Percentiles rank a stretch among this genome's conserved stretches.
Conservation (phyloP, 2,797 vertebrate species). For the Crossoptilon crossoptilon region DNA sequence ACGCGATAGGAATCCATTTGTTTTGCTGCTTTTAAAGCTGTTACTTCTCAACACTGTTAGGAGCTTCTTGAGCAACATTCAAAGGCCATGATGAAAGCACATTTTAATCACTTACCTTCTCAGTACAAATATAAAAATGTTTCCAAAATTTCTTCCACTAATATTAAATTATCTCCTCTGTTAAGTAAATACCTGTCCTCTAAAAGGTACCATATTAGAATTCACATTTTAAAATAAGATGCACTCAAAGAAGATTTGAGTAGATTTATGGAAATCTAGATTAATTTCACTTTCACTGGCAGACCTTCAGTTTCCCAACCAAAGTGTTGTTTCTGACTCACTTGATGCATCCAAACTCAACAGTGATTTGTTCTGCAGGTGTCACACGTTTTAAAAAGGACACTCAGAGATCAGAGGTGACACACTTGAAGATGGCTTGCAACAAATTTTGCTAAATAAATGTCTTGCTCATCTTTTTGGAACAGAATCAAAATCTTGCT, state of each 20-base stretch:
- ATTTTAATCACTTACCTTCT: slow-evolving; percentile 13
- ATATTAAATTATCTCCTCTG: neutral
- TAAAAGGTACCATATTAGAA: neutral
- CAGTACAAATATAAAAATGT: neutral
- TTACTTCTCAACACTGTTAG: neutral
- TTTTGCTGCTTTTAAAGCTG: neutral
- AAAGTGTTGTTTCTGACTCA: neutral
- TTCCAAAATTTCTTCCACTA: neutral
- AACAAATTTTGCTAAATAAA: neutral
- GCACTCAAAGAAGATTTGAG: neutral
- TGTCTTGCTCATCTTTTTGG: accelerated
- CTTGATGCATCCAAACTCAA: neutral
- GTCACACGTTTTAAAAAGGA: neutral
- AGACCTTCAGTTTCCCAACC: neutral
- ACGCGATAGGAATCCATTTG: neutral
- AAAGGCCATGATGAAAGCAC: neutral
- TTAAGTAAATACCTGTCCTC: neutral
- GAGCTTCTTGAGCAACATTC: neutral
- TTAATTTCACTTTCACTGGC: neutral
- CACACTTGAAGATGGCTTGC: neutral
- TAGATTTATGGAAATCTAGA: neutral
- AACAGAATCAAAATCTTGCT: neutral
- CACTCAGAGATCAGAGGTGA: neutral
- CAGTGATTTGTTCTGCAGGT: neutral
- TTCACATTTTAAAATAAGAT: neutral